Percentiles rank a stretch among this genome's conserved stretches.
phyloP scores from a whole-genome alignment of 2,113 vertebrate genomes.

The Scomber japonicus region DNA sequence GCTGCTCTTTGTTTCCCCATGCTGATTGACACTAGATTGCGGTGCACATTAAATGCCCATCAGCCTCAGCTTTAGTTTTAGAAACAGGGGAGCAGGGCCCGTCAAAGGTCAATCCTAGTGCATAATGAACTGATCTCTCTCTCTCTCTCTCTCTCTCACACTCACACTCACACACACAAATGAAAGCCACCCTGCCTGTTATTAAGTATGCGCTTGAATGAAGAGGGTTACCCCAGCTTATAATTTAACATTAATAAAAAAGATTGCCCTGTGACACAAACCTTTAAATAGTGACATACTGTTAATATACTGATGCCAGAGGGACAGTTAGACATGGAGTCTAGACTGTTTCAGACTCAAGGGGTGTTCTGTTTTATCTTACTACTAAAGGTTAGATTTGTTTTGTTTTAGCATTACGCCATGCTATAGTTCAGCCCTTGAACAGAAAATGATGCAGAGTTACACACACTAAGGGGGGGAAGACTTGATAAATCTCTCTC shows the following conservation, averaged over 20 bases:
- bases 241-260: slow-evolving; percentile 62
- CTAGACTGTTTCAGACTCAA: slow-evolving; percentile 23
- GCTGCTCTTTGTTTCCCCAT: slow-evolving; percentile 77
- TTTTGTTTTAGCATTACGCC: slow-evolving; percentile 3
- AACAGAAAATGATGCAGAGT: slow-evolving; percentile 12
- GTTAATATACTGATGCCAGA: slow-evolving; percentile 22
- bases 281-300: slow-evolving; percentile 37
- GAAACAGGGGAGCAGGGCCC: slow-evolving; percentile 69
- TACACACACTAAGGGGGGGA: not conserved
- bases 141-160: not conserved
- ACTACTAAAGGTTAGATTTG: slow-evolving; percentile 27
- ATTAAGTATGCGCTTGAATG: slow-evolving; percentile 52
- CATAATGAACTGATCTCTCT: slow-evolving; percentile 79
- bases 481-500: slow-evolving; percentile 18
- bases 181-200: slow-evolving; percentile 18
- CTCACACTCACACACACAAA: not conserved
- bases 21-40: slow-evolving; percentile 84
- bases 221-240: slow-evolving; percentile 42
- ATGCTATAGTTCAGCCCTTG: not conserved
- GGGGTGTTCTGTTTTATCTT: slow-evolving; percentile 56
- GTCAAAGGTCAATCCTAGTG: slow-evolving; percentile 76
- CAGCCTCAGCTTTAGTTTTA: slow-evolving; percentile 79
- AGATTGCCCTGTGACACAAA: slow-evolving; percentile 45
- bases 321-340: slow-evolving; percentile 46
- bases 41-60: slow-evolving; percentile 83